These are phyloP conservation scores for Trinectes maculatus DNA, from an alignment of 2,113 vertebrate genomes.

Conservation along the genomic window DNA sequence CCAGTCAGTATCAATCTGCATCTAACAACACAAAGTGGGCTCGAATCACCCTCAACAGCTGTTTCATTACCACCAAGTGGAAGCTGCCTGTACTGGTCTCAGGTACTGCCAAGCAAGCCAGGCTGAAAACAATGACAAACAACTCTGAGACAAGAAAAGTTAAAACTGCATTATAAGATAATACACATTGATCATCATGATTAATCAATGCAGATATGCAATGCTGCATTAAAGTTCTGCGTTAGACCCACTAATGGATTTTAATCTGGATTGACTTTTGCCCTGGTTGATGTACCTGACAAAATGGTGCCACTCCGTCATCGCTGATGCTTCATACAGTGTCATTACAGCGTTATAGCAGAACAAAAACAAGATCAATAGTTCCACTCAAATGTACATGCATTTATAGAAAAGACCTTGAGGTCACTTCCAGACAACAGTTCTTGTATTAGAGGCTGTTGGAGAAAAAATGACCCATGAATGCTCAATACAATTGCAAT, in stretches of 20 bases:
- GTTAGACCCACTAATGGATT: conserved; percentile 30
- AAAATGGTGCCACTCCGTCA: conserved; percentile 37
- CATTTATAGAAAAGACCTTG: conserved; percentile 58
- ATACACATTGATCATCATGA: conserved; percentile 49
- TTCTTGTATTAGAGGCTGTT: background rate
- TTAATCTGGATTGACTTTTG: conserved; percentile 26
- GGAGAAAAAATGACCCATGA: conserved; percentile 39
- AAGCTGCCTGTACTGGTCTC: background rate
- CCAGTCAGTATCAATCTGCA: conserved; percentile 35
- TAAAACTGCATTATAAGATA: conserved; percentile 21
- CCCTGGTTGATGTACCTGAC: conserved; percentile 29
- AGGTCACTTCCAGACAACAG: conserved; percentile 58
- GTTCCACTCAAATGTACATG: conserved; percentile 63
- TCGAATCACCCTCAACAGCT: conserved; percentile 18
- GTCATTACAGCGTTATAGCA: conserved; percentile 52
- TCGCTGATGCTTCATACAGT: conserved; percentile 24
- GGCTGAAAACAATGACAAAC: conserved; percentile 8
- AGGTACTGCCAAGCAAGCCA: background rate
- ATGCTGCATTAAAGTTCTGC: background rate
- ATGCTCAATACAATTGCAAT: conserved; percentile 19
- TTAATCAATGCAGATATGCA: conserved; percentile 29
- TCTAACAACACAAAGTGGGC: background rate
- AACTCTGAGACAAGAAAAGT: conserved; percentile 16
- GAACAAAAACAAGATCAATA: conserved; percentile 68
- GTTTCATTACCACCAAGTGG: conserved; percentile 2